phyloP scores from a whole-genome alignment of 2,888 invertebrate species.

The Hetaerina titia region DNA sequence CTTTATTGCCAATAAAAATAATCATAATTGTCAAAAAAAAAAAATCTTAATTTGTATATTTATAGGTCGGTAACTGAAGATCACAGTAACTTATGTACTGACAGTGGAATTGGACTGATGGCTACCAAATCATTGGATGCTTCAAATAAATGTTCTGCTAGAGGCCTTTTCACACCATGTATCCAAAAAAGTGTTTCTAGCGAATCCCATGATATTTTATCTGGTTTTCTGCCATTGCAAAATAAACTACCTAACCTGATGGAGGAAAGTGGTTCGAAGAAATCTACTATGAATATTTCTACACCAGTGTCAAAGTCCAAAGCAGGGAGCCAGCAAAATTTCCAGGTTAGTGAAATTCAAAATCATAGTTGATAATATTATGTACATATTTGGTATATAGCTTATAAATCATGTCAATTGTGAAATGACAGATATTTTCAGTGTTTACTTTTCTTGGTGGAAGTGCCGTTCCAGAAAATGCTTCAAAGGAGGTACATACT shows the following conservation, averaged over 20 bases:
- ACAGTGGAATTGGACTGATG: slow-evolving; percentile 26
- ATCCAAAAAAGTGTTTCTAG: neutral
- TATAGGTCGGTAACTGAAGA: neutral
- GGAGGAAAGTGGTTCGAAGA: neutral
- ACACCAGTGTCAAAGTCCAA: neutral
- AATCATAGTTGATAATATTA: no score
- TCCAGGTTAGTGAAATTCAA: neutral
- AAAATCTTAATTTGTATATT: neutral
- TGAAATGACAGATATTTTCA: no score
- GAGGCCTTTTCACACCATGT: slow-evolving; percentile 45
- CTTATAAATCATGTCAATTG: no score
- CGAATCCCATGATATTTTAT: neutral
- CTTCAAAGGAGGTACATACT: no score
- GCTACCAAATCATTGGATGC: neutral
- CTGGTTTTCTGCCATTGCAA: neutral
- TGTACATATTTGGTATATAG: no score
- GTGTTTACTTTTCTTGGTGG: no score
- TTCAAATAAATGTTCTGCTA: slow-evolving; percentile 11
- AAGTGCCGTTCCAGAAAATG: no score
- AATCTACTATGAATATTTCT: neutral
- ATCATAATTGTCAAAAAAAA: neutral
- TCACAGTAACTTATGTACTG: slow-evolving; percentile 6
- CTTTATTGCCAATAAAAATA: neutral
- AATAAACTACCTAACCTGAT: neutral
- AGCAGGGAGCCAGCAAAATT: neutral